These are phyloP conservation scores for Sinotaia quadrata DNA, from an alignment of 2,888 invertebrate species.

Conservation along the genomic window DNA sequence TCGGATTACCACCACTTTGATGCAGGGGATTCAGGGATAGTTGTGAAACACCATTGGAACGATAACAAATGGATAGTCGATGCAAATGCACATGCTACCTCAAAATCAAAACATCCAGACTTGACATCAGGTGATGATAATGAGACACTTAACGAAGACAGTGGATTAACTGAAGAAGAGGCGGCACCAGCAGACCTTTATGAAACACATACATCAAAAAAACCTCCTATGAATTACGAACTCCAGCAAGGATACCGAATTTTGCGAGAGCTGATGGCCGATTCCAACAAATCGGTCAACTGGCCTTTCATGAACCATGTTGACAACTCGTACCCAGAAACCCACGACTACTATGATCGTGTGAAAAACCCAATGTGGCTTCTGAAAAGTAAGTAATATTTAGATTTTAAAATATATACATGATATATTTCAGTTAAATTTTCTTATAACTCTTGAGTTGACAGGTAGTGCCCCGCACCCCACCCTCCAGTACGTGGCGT, in stretches of 20 bases:
- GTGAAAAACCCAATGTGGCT: slow-evolving; percentile 74
- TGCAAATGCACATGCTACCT: slow-evolving; percentile 5
- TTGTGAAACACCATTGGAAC: neutral
- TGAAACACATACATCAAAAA: slow-evolving; percentile 23
- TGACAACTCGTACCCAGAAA: slow-evolving; percentile 65
- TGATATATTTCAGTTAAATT: no score
- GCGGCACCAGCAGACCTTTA: slow-evolving; percentile 14
- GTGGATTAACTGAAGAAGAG: slow-evolving; percentile 10
- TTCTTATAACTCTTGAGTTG: no score
- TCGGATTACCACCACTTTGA: neutral
- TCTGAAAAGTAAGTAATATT: slow-evolving; percentile 71
- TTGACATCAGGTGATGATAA: slow-evolving; percentile 7
- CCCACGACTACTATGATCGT: slow-evolving; percentile 72
- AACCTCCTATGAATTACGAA: slow-evolving; percentile 52
- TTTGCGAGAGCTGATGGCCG: slow-evolving; percentile 71
- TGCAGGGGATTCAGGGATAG: neutral
- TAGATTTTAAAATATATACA: no score
- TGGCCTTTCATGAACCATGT: slow-evolving; percentile 73
- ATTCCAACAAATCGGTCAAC: slow-evolving; percentile 70
- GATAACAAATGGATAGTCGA: neutral
- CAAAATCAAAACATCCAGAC: slow-evolving; percentile 18
- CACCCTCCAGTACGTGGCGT: neutral
- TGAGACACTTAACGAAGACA: slow-evolving; percentile 9
- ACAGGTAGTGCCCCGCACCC: no score
- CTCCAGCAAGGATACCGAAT: slow-evolving; percentile 70